phyloP scores from a whole-genome alignment of 2,797 vertebrate species.

The Apogon hyalosoma region DNA sequence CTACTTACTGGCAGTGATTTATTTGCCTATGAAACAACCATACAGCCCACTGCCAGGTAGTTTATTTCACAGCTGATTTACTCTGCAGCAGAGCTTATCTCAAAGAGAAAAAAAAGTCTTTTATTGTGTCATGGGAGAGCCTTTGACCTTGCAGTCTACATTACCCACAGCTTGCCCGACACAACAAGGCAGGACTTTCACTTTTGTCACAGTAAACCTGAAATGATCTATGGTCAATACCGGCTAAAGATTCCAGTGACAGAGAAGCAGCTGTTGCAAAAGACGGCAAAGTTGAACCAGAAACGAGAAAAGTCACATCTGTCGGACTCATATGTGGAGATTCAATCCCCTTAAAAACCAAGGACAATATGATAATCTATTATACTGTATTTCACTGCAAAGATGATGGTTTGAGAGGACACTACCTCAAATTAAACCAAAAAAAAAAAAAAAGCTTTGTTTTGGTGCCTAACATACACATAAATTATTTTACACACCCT shows the following conservation, averaged over 20 bases:
- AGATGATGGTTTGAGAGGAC: too few relatives aligned
- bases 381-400: too few relatives aligned
- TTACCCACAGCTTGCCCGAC: slow-evolving; percentile 24
- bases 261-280: too few relatives aligned
- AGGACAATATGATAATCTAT: too few relatives aligned
- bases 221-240: slow-evolving; percentile 5
- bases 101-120: slow-evolving; percentile 8
- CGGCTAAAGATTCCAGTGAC: too few relatives aligned
- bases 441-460: too few relatives aligned
- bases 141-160: slow-evolving; percentile 37
- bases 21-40: neutral
- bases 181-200: slow-evolving; percentile 34
- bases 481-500: too few relatives aligned
- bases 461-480: too few relatives aligned
- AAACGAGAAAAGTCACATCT: too few relatives aligned
- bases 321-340: too few relatives aligned
- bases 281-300: neutral
- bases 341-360: too few relatives aligned
- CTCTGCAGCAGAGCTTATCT: slow-evolving; percentile 9
- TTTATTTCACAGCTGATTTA: neutral
- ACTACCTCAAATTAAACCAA: too few relatives aligned
- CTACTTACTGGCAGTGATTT: neutral
- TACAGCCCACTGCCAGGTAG: neutral
- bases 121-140: slow-evolving; percentile 7
- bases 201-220: slow-evolving; percentile 24